Conservation (phyloP, 1,140 invertebrate genomes). For the Sinonovacula constricta region DNA sequence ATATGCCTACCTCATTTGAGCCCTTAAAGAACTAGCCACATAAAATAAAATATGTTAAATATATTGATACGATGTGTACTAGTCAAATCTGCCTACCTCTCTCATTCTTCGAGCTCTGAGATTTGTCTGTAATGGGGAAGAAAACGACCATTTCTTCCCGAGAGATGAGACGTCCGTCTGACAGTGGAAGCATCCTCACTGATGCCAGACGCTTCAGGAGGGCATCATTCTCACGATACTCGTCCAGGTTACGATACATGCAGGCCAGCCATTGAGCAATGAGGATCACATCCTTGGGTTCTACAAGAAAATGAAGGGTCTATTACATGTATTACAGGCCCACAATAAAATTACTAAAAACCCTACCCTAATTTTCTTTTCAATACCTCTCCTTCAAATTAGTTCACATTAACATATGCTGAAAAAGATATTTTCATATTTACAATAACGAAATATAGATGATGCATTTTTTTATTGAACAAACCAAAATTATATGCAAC, state of each 20-base stretch:
- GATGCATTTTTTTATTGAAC: too few relatives aligned
- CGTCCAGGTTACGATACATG: conserved; percentile 75
- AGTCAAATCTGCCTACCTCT: conserved; percentile 34
- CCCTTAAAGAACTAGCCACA: neutral
- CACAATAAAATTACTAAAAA: too few relatives aligned
- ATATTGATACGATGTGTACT: neutral
- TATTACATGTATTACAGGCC: too few relatives aligned
- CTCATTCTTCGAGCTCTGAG: neutral
- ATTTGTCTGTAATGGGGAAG: conserved; percentile 57
- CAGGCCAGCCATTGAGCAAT: conserved; percentile 75
- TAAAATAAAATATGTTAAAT: neutral
- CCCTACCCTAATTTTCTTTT: too few relatives aligned
- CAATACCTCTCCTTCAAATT: too few relatives aligned
- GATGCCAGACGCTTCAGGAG: conserved; percentile 57
- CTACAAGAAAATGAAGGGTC: too few relatives aligned
- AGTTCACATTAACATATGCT: too few relatives aligned
- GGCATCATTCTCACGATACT: conserved; percentile 68
- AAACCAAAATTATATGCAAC: too few relatives aligned
- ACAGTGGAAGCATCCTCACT: conserved; percentile 69
- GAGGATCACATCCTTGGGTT: conserved; percentile 54
- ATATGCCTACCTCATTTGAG: neutral
- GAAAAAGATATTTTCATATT: too few relatives aligned
- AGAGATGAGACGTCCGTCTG: conserved; percentile 59
- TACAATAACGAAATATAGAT: too few relatives aligned
- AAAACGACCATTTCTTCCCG: conserved; percentile 69